Evolutionary conservation across 1,140 invertebrate species (phyloP), one percentile per base, ranked within the genome.

Genomic region (Drosophila cardini): DNA sequence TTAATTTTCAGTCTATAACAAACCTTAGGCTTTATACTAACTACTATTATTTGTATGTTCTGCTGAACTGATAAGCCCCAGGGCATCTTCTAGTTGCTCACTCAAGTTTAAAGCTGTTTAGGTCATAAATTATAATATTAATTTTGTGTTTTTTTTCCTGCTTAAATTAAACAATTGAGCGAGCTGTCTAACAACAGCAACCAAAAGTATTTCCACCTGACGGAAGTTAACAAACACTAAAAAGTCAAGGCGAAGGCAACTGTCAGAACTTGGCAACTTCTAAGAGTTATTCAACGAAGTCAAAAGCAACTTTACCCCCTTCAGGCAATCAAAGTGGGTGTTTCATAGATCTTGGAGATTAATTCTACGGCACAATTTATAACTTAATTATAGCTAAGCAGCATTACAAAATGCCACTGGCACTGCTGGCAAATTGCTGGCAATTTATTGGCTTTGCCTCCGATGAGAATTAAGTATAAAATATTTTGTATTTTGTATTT

Each of bases 381-480:
- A 89, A 89, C 84, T 89, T 87, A 87, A 87, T 87, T 87, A 89
- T 78, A 89, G 75, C 53, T 63, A 72, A 83, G 80, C 64, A 86
- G 81, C 83, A 78, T 86, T 79, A 82, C 73, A 84, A 85, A 74
- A 34, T 45, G 76, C 84, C 79, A n/a, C 63, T 34, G 75, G 84
- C 60, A 60, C 58, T 57, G 61, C 50, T 71, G 43, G 60, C 67
- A 76, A 86, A 86, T 85, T 82, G 60, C 55, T 64, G 26, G 30
- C 53, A 76, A 72, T 57, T 67, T 80, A 85, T 74, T 78, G 62
- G 53, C 62, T 43, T 67, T 46, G 55, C 45, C 63, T 67, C 30
- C 45, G 36, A 56, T 30, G 4, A 10, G 11, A 43, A 60, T 62
- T 69, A 65, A 53, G 36, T 50, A 55, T 46, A 52, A 62, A 34